Percentiles rank a stretch among this genome's conserved stretches.
These are phyloP conservation scores for Dasysyrphus albostriatus DNA, from an alignment of 2,888 invertebrate species.

Conservation along the genomic window DNA sequence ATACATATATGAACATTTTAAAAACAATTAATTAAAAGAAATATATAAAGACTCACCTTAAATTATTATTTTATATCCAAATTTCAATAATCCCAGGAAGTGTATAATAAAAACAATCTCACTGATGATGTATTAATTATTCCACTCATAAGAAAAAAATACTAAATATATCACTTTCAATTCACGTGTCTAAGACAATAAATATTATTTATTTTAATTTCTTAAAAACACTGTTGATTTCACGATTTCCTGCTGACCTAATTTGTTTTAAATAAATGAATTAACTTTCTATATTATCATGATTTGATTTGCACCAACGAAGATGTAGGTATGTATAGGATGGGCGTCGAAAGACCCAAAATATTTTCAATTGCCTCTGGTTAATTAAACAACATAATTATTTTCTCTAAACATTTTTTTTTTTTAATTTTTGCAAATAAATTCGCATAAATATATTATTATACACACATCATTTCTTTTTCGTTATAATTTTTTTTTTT, in stretches of 20 bases:
- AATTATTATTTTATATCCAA: conserved; percentile 13
- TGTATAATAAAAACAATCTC: not conserved
- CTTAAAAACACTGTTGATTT: conserved; percentile 1
- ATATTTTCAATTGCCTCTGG: not conserved
- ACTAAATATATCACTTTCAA: not conserved
- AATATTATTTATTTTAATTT: not conserved
- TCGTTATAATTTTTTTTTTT: conserved; percentile 9
- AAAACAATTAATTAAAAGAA: not conserved
- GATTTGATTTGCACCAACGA: conserved; percentile 1
- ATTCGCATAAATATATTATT: not conserved
- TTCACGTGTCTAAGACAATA: not conserved
- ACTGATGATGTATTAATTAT: conserved; percentile 1
- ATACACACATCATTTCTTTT: not conserved
- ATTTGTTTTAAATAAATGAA: conserved; percentile 15
- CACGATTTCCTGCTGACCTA: conserved; percentile 32
- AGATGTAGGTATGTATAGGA: not conserved
- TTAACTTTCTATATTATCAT: conserved; percentile 20
- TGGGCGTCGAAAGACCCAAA: not conserved
- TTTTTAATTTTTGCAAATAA: conserved; percentile 9
- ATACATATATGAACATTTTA: too few relatives aligned
- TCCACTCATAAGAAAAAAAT: not conserved
- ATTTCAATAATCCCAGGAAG: not conserved
- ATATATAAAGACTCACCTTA: not conserved
- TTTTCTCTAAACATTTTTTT: not conserved
- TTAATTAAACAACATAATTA: not conserved